These are phyloP conservation scores for Meiosimyza platycephala DNA, from an alignment of 2,888 invertebrate species.

Conservation along the genomic window DNA sequence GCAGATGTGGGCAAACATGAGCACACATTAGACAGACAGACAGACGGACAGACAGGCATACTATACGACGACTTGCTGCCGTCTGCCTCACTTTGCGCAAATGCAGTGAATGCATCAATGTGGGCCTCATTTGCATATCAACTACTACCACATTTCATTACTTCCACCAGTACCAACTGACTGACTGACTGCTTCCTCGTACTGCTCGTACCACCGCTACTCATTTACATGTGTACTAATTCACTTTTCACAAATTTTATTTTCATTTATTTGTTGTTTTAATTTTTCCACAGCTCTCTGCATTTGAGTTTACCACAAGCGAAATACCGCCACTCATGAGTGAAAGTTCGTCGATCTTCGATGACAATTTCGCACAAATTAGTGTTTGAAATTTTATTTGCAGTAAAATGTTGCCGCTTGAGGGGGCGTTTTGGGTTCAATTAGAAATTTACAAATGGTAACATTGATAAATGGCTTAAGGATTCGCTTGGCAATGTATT, in stretches of 20 bases:
- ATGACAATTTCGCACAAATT: constrained; percentile 43
- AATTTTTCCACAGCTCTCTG: not conserved
- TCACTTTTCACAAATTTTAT: constrained; percentile 17
- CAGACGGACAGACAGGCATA: no score
- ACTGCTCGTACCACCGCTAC: not conserved
- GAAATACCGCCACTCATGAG: constrained; percentile 36
- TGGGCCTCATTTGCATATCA: constrained; percentile 27
- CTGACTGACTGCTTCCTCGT: not conserved
- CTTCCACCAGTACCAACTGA: not conserved
- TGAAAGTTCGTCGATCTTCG: constrained; percentile 53
- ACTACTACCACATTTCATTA: constrained; percentile 1
- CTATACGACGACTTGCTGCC: no score
- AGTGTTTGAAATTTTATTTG: not conserved
- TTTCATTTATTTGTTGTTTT: constrained; percentile 7
- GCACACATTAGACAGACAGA: not conserved
- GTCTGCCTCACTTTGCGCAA: not conserved
- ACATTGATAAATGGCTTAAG: no score
- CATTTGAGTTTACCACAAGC: not conserved
- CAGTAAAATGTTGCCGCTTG: no score
- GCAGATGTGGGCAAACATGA: constrained; percentile 24
- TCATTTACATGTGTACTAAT: constrained; percentile 1
- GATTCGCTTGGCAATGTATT: no score
- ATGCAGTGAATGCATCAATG: constrained; percentile 9
- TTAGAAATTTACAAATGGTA: no score
- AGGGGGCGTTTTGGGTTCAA: no score